Evolutionary conservation across 2,888 invertebrate genomes (phyloP).

Genomic region (Scaptomyza reducta): DNA sequence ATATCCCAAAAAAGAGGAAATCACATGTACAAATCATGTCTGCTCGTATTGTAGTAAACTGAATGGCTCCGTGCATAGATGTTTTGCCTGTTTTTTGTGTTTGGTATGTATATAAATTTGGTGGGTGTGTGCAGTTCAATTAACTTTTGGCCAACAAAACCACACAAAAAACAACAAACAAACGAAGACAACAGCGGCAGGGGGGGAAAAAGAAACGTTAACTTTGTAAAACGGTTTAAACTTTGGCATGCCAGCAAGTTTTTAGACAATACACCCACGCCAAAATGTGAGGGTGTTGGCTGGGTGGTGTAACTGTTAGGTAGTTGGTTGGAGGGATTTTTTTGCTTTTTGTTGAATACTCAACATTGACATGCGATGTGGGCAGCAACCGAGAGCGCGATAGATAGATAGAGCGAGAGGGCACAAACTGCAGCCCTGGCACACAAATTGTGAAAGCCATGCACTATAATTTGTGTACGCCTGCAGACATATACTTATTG

Average conservation of each 20-base stretch:
- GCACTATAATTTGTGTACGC: slow-evolving; percentile 62
- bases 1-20: neutral
- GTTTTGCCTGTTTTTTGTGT: neutral
- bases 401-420: slow-evolving; percentile 5
- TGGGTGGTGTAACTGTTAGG: too few species aligned
- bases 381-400: slow-evolving; percentile 18
- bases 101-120: slow-evolving; percentile 43
- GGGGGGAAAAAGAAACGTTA: slow-evolving; percentile 36
- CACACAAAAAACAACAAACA: slow-evolving; percentile 33
- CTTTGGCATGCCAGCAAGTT: slow-evolving; percentile 63
- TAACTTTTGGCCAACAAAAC: slow-evolving; percentile 61
- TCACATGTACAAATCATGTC: slow-evolving; percentile 15
- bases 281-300: slow-evolving; percentile 17
- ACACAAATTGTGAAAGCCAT: slow-evolving; percentile 42
- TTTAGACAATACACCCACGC: slow-evolving; percentile 53
- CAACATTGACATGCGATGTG: slow-evolving; percentile 71
- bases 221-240: slow-evolving; percentile 66
- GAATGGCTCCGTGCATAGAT: slow-evolving; percentile 6
- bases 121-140: slow-evolving; percentile 68
- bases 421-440: slow-evolving; percentile 30
- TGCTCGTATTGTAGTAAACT: slow-evolving; percentile 16
- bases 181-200: slow-evolving; percentile 33
- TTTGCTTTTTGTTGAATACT: slow-evolving; percentile 46
- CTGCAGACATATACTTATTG: slow-evolving; percentile 65
- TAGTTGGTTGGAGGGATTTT: slow-evolving; percentile 2